phyloP scores from a whole-genome alignment of 2,797 vertebrate genomes.

The Discoglossus pictus region DNA sequence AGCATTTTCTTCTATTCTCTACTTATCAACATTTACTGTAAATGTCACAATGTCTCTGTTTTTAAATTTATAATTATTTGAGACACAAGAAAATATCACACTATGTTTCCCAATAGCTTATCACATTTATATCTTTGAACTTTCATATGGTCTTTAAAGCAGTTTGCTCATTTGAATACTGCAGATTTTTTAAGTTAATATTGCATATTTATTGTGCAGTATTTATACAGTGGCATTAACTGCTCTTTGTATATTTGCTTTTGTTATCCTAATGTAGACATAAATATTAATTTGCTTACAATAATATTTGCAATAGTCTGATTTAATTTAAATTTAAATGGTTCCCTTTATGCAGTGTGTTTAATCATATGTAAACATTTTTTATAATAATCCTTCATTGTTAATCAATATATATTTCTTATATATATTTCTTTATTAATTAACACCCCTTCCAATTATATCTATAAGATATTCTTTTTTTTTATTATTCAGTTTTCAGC shows the following conservation, averaged over 20 bases:
- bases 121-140: conserved; percentile 35
- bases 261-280: conserved; percentile 20
- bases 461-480: too few species aligned
- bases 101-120: conserved; percentile 25
- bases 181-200: conserved; percentile 12
- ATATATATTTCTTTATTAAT: too few species aligned
- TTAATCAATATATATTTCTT: too few species aligned
- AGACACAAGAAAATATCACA: conserved; percentile 16
- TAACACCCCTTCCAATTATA: too few species aligned
- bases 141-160: conserved; percentile 31
- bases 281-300: not conserved
- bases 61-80: not conserved
- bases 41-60: conserved; percentile 8
- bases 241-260: conserved; percentile 25
- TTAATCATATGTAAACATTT: too few species aligned
- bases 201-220: conserved; percentile 9
- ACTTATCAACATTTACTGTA: conserved; percentile 24
- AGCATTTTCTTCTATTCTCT: conserved; percentile 15
- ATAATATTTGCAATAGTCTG: too few species aligned
- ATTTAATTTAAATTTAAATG: too few species aligned
- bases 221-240: conserved; percentile 43
- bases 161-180: conserved; percentile 20
- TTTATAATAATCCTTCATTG: too few species aligned
- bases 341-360: too few species aligned
- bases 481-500: too few species aligned